A percentile compares a stretch with the other conserved stretches of the same genome.
Conservation (phyloP, 1,140 invertebrate genomes). For the Drosophila melanogaster region DNA sequence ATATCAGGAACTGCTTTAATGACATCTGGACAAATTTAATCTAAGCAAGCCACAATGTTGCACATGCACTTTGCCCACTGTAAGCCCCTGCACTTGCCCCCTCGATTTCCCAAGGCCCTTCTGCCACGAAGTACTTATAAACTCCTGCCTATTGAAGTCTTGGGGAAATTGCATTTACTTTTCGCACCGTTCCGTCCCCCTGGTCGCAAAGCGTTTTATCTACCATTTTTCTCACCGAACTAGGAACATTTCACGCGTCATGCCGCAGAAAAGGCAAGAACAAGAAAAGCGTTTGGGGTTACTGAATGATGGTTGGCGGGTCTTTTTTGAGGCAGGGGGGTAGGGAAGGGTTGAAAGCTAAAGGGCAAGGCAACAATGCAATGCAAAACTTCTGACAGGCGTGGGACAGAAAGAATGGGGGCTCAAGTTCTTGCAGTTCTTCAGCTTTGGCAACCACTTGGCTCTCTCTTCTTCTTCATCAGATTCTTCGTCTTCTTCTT, state of each 20-base stretch:
- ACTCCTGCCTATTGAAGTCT: conserved; percentile 74
- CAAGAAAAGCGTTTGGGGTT: not conserved
- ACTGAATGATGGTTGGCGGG: not conserved
- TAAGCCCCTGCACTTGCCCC: no score
- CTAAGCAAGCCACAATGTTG: not conserved
- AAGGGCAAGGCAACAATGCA: conserved; percentile 48
- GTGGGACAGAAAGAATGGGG: conserved; percentile 21
- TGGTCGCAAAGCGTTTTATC: conserved; percentile 27
- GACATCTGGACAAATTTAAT: not conserved
- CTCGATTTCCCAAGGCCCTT: conserved; percentile 8
- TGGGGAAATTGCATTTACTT: conserved; percentile 69
- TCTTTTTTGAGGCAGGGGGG: no score
- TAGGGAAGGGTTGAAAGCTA: conserved; percentile 30
- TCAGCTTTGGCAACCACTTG: conserved; percentile 17
- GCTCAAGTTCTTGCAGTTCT: conserved; percentile 19
- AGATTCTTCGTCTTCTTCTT: conserved; percentile 3
- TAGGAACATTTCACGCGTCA: conserved; percentile 74
- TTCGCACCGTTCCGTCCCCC: not conserved
- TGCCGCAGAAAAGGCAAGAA: conserved; percentile 46
- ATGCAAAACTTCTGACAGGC: conserved; percentile 76
- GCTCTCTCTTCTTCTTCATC: conserved; percentile 3
- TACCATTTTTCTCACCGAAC: conserved; percentile 67
- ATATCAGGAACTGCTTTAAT: not conserved
- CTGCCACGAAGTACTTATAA: conserved; percentile 59
- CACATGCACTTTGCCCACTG: not conserved